phyloP scores from a whole-genome alignment of 92 coral and sea anemone species.

The Pocillopora grandis region DNA sequence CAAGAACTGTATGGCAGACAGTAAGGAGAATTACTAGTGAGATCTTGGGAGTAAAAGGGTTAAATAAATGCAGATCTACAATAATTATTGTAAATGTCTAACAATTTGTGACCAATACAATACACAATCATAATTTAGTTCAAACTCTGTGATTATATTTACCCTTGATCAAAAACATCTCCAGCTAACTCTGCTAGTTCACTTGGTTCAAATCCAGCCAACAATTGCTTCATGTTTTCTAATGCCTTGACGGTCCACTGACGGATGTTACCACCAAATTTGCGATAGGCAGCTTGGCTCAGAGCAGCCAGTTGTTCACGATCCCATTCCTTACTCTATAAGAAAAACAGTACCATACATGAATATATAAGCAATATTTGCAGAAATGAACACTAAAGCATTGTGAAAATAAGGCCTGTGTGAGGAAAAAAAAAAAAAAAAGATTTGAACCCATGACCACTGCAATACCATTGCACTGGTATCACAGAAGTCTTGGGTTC shows the following conservation, averaged over 20 bases:
- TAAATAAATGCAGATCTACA: not conserved
- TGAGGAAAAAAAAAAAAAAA: not conserved
- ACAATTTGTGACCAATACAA: no score
- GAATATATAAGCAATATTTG: no score
- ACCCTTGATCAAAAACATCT: conserved; percentile 76
- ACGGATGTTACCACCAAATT: conserved; percentile 69
- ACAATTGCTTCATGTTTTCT: conserved; percentile 61
- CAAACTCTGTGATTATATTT: not conserved
- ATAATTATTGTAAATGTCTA: not conserved
- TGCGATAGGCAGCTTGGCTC: conserved; percentile 76
- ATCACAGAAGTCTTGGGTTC: no score
- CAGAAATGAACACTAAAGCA: no score
- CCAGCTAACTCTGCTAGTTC: conserved; percentile 74
- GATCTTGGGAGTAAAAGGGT: no score
- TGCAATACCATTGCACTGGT: no score
- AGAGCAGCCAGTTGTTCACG: conserved; percentile 84
- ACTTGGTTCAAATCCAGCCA: conserved; percentile 75
- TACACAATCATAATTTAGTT: not conserved
- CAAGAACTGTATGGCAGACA: no score
- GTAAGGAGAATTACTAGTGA: no score
- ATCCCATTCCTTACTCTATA: conserved; percentile 71
- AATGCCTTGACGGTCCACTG: conserved; percentile 80
- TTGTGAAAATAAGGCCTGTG: not conserved
- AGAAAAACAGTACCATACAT: not conserved
- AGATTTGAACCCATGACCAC: no score